A percentile compares a stretch with the other conserved stretches of the same genome.
Evolutionary conservation across 2,888 invertebrate genomes (phyloP).

Genomic region (Amiota minor): DNA sequence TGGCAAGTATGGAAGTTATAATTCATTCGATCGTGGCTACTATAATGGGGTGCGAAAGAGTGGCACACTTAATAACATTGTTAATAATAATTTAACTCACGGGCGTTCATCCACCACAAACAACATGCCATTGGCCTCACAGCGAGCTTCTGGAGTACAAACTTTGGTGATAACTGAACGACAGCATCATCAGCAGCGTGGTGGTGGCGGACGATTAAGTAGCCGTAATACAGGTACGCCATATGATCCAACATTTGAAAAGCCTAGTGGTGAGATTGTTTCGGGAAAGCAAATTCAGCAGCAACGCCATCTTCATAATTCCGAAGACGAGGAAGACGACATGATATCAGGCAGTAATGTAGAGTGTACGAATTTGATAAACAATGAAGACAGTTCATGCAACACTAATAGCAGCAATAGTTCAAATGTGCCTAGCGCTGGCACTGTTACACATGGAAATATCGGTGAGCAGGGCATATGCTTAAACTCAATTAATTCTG

Average conservation of each 20-base stretch:
- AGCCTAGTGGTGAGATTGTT: conserved; percentile 44
- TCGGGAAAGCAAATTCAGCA: conserved; percentile 39
- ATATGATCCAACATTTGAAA: conserved; percentile 25
- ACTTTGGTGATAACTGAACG: conserved; percentile 44
- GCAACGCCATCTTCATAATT: conserved; percentile 60
- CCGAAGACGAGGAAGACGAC: conserved; percentile 58
- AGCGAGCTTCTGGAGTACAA: conserved; percentile 48
- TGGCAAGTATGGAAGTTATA: conserved; percentile 65
- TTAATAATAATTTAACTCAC: conserved; percentile 40
- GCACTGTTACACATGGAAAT: conserved; percentile 20
- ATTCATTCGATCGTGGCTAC: conserved; percentile 68
- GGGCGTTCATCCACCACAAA: conserved; percentile 30
- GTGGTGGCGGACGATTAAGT: conserved; percentile 32
- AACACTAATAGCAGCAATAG: conserved; percentile 43
- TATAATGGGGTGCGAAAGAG: conserved; percentile 69
- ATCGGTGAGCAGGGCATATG: background rate
- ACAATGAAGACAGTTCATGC: conserved; percentile 48
- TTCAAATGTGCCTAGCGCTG: conserved; percentile 45
- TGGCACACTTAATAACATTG: conserved; percentile 71
- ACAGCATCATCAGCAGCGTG: conserved; percentile 35
- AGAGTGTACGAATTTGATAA: conserved; percentile 69
- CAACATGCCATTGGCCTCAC: conserved; percentile 35
- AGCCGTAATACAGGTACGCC: background rate
- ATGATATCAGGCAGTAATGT: conserved; percentile 65
- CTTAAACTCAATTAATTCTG: background rate